phyloP scores from a whole-genome alignment of 2,113 vertebrate species.

The Lophura nycthemera region DNA sequence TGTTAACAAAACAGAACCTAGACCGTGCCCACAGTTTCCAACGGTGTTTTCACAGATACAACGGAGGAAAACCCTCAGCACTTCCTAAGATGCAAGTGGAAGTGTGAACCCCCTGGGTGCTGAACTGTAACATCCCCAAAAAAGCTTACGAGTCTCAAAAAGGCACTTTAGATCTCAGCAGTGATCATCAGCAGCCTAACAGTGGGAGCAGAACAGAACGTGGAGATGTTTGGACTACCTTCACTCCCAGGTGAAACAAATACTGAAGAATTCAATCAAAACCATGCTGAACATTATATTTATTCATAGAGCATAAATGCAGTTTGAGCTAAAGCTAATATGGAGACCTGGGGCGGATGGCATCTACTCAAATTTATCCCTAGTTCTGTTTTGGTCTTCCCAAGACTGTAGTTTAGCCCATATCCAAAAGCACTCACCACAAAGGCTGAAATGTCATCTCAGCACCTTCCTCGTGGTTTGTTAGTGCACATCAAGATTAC shows the following conservation, averaged over 20 bases:
- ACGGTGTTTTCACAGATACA: fast-evolving
- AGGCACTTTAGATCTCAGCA: neutral
- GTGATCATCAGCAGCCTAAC: neutral
- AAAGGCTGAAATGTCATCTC: neutral
- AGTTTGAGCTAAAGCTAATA: neutral
- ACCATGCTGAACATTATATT: fast-evolving
- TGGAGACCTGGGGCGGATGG: fast-evolving
- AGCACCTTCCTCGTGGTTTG: too few relatives aligned
- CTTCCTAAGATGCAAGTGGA: neutral
- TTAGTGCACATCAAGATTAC: fast-evolving
- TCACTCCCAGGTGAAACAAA: neutral
- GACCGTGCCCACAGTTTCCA: fast-evolving
- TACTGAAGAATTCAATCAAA: neutral
- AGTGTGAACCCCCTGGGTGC: fast-evolving
- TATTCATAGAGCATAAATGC: neutral
- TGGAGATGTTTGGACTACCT: fast-evolving
- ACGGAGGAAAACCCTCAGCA: neutral
- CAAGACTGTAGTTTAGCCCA: neutral
- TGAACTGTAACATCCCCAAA: neutral
- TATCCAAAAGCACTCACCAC: neutral
- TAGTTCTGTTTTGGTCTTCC: neutral
- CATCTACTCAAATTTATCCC: neutral
- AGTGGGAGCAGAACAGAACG: neutral
- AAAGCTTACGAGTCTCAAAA: neutral
- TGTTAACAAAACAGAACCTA: neutral